Conservation (phyloP, 2,113 vertebrate species). For the Platysteira castanea region DNA sequence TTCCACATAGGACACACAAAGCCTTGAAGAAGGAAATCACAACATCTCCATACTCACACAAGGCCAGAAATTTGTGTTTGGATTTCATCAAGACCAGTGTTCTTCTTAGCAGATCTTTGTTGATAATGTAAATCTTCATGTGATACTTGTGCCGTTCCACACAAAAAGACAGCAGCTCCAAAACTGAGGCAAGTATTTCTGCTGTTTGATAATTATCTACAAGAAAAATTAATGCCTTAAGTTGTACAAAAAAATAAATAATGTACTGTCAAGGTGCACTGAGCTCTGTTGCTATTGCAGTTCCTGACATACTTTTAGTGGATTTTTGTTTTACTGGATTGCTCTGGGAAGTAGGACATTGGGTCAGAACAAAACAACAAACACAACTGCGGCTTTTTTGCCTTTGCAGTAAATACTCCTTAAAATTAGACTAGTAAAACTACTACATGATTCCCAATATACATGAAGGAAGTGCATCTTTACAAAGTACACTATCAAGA, state of each 20-base stretch:
- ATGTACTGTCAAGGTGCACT: rapidly evolving
- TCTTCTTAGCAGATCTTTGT: slow-evolving; percentile 90
- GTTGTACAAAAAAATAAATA: background rate
- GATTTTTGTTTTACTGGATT: background rate
- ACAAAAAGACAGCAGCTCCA: slow-evolving; percentile 92
- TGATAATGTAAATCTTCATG: slow-evolving; percentile 96
- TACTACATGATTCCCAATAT: rapidly evolving
- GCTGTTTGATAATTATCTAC: slow-evolving; percentile 94
- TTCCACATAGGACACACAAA: background rate
- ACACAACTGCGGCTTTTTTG: background rate
- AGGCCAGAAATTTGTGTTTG: slow-evolving; percentile 93
- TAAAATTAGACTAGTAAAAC: background rate
- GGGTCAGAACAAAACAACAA: background rate
- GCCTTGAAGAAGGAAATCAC: background rate
- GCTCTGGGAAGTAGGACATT: background rate
- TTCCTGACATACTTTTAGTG: background rate
- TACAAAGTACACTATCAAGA: background rate
- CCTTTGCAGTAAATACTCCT: background rate
- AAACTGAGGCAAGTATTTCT: slow-evolving; percentile 90
- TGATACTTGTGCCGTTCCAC: slow-evolving; percentile 93
- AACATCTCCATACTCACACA: slow-evolving; percentile 84
- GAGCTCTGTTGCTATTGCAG: background rate
- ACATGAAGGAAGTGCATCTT: background rate
- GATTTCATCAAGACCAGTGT: slow-evolving; percentile 93
- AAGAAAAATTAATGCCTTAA: background rate